Conservation (phyloP, 2,113 vertebrate species). For the Colius striatus region DNA sequence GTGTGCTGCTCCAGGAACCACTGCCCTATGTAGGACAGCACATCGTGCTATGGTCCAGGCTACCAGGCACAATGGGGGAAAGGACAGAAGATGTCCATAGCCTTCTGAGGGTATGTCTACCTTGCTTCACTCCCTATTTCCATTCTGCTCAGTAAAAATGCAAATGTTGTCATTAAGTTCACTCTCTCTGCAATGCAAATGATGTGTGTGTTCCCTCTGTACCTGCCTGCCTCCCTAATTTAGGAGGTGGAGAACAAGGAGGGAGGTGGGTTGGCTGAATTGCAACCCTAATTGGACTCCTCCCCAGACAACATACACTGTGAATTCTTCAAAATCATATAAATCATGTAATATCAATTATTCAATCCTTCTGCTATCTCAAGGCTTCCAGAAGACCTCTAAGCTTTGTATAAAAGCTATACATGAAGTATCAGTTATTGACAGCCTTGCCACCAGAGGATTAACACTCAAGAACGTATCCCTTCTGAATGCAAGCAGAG, state of each 20-base stretch:
- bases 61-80: neutral
- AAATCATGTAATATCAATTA: conserved; percentile 32
- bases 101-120: neutral
- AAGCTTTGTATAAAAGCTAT: neutral
- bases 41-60: rapidly evolving
- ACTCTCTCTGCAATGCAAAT: conserved; percentile 3
- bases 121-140: neutral
- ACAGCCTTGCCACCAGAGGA: conserved; percentile 14
- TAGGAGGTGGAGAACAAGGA: conserved; percentile 31
- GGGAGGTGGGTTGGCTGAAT: neutral
- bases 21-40: rapidly evolving
- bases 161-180: conserved; percentile 1
- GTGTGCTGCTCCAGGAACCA: rapidly evolving
- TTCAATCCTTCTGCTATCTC: conserved; percentile 45
- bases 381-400: conserved; percentile 20
- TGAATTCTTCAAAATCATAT: conserved; percentile 29
- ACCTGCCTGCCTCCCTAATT: conserved; percentile 20
- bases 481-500: neutral
- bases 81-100: neutral
- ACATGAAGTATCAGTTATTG: conserved; percentile 5
- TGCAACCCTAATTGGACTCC: conserved; percentile 35
- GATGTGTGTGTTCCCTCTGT: neutral
- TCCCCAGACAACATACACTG: neutral
- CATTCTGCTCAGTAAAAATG: conserved; percentile 7
- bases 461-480: neutral